Evolutionary conservation across 2,888 invertebrate genomes (phyloP).

Genomic region (Cephus nigrinus): DNA sequence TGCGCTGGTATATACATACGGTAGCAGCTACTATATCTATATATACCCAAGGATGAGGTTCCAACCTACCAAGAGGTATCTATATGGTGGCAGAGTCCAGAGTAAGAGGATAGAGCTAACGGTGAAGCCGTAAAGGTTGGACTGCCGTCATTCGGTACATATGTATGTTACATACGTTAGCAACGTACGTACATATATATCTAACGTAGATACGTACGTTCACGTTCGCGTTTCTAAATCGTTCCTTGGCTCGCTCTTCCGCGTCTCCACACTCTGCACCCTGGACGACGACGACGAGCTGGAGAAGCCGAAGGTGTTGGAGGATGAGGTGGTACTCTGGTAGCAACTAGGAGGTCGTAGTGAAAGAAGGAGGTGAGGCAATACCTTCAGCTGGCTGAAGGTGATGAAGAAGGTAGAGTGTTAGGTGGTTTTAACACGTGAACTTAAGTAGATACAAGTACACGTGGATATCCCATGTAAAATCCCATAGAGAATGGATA

Average conservation of each 20-base stretch:
- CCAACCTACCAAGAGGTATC: neutral
- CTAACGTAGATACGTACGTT: neutral
- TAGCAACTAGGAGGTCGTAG: neutral
- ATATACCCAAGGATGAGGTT: neutral
- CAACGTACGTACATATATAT: neutral
- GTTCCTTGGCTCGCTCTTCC: neutral
- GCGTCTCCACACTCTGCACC: neutral
- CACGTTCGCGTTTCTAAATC: neutral
- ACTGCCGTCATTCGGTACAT: neutral
- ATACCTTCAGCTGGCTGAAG: neutral
- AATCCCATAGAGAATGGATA: neutral
- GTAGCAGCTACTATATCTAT: neutral
- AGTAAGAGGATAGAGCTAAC: conserved; percentile 11
- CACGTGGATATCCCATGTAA: neutral
- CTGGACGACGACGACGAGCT: neutral
- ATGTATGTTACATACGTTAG: neutral
- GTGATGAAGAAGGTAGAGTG: neutral
- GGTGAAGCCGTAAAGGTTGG: conserved; percentile 13
- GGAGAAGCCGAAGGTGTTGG: neutral
- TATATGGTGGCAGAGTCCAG: conserved; percentile 9
- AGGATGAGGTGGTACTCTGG: neutral
- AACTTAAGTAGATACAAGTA: neutral
- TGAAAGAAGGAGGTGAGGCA: neutral
- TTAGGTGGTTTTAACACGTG: neutral
- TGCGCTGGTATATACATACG: neutral